These are phyloP conservation scores for Hafferia zeledoni DNA, from an alignment of 2,797 vertebrate species.

Conservation along the genomic window DNA sequence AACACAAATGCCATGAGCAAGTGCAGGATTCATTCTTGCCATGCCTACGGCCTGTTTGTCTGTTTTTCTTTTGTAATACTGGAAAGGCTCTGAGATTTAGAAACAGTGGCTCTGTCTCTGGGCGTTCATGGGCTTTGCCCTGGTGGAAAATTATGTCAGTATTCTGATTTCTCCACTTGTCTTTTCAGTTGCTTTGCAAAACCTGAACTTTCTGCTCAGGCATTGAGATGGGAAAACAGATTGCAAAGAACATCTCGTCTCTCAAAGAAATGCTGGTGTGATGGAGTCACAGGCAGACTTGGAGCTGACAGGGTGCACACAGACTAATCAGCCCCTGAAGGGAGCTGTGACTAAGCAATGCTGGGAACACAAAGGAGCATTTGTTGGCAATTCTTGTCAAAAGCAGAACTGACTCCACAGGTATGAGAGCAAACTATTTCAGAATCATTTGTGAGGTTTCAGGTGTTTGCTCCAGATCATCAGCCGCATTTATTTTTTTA, in stretches of 20 bases:
- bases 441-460: neutral
- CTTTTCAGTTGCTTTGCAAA: neutral
- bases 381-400: neutral
- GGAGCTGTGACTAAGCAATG: neutral
- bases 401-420: neutral
- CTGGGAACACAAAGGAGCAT: neutral
- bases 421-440: neutral
- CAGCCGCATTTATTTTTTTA: neutral
- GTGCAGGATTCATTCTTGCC: neutral
- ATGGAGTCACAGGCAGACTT: neutral
- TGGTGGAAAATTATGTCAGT: neutral
- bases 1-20: neutral
- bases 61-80: neutral
- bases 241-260: neutral
- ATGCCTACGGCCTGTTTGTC: neutral
- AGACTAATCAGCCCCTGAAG: neutral
- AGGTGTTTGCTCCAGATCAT: neutral
- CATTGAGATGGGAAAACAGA: neutral
- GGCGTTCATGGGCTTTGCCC: neutral
- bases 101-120: neutral
- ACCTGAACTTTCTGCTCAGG: neutral
- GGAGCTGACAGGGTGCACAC: neutral
- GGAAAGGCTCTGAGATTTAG: neutral
- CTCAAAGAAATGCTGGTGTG: neutral
- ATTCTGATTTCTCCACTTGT: neutral